Base-by-base conservation (phyloP, 2,888 invertebrate species). In the Steromphala cineraria region DNA sequence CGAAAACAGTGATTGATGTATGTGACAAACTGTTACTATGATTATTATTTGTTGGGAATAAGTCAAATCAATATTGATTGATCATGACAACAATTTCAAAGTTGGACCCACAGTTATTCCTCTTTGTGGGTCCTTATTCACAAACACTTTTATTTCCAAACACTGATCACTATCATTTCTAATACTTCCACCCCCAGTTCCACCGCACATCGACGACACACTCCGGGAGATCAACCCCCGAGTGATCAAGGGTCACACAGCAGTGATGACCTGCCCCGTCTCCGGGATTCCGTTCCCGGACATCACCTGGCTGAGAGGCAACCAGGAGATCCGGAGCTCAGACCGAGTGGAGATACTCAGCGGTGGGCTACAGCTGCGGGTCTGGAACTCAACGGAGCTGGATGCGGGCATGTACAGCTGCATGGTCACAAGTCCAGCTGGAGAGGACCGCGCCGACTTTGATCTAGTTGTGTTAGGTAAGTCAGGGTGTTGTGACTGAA, bases 211-310 rank as follows among this genome's bases (percentile, higher is more conserved):
- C 80, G 93, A 94, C 80, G 83, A 84, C 10, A 79, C 86, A 3
- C 85, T 89, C 71, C 85, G 90, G 21, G 91, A 93, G n/a, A 80
- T 82, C 1, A 84, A 88, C 15, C 92, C 93, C 0, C 90, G 90
- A 53, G 93, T 94, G 4, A 83, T 89, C 53, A 86, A 87, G 74
- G 89, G 89, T 75, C 91, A 90, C 53, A 90, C 92, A 2, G 87
- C 93, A 17, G 90, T 90, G 21, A 87, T 94, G 40, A 89, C 91
- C 53, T 94, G 94, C 85, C 93, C 94, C 52, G 93, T 92, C 3
- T 89, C 90, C 24, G 94, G 94, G 40, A 87, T 91, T 24, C 94
- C 94, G 1, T 89, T 89, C 78, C 94, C 94, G 17, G 85, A 84
- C 19, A 91, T 94, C 67, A 89, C 90, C 0, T 94, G 94, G 94